Base-by-base conservation (phyloP, 1,140 invertebrate genomes). In the Brachionus calyciflorus region DNA sequence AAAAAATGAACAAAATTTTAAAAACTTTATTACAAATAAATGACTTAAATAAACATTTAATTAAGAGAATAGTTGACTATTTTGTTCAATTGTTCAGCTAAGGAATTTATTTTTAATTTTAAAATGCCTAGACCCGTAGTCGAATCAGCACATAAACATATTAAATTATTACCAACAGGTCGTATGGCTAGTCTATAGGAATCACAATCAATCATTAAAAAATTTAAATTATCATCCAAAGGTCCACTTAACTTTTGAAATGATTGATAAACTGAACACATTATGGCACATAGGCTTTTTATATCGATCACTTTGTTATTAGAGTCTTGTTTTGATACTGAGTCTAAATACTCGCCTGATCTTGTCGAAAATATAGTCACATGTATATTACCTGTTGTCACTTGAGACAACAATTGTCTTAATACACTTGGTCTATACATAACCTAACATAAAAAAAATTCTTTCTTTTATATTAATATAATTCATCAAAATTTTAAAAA, bases 131-230 rank as follows among this genome's bases (percentile, higher is more conserved):
- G 46, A 14, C 69, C 69, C 40, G 46, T 73, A 40, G 49, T 73
- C 5, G 69, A 73, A 73, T 73, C 69, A 21, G 69, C 69, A 55
- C 69, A 73, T 4, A 73, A 40, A 33, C 46, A 51, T 14, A 73
- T 10, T 9, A 73, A 24, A 55, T 73, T 37, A 19, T 26, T 19
- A 9, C 69, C 69, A 4, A 73, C 46, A 14, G 69, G 69, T 73
- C 46, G 21, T 10, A 73, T 55, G 2, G 69, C 69, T 21, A 73
- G n/a, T 51, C 69, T 21, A 55, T 73, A 51, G 1, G 46, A 40
- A 55, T 73, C 69, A 37, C 46, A 73, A 41, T 73, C 69, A 24
- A 73, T 55, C 10, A 73, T 73, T 7, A 73, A 51, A 55, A 51
- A 55, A 21, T 73, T 73, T 10, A 73, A 24, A 49, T 49, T 51